phyloP scores from a whole-genome alignment of 2,113 vertebrate genomes.

The Tenrec ecaudatus region DNA sequence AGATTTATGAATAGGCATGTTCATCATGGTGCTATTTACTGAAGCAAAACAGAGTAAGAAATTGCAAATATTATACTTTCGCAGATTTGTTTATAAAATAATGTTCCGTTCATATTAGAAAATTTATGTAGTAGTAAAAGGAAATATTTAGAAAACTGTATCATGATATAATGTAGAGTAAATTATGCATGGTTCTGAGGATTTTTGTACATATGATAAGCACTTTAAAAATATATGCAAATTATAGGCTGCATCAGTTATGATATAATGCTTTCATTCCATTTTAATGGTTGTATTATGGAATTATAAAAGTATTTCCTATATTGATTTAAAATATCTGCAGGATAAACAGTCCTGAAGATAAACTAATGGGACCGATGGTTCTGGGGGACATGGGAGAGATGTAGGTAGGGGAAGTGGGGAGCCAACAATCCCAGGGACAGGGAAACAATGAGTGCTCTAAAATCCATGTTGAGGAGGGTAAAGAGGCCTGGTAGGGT shows the following conservation, averaged over 20 bases:
- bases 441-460: too few species aligned
- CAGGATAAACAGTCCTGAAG: too few species aligned
- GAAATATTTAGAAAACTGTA: constrained; percentile 38
- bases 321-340: neutral
- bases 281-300: constrained; percentile 19
- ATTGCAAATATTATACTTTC: constrained; percentile 43
- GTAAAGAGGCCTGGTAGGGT: too few species aligned
- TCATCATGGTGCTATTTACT: constrained; percentile 68
- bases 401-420: too few species aligned
- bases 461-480: too few species aligned
- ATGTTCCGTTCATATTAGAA: constrained; percentile 28
- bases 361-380: too few species aligned
- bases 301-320: neutral
- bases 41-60: constrained; percentile 71
- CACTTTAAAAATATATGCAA: neutral
- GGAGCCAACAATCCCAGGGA: too few species aligned
- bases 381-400: too few species aligned
- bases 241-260: constrained; percentile 36
- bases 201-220: constrained; percentile 30
- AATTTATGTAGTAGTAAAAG: constrained; percentile 34
- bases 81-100: constrained; percentile 66
- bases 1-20: constrained; percentile 70
- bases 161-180: constrained; percentile 9
- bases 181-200: constrained; percentile 59
- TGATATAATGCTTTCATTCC: neutral